phyloP scores from a whole-genome alignment of 2,797 vertebrate species.

The Cirrhinus mrigala region DNA sequence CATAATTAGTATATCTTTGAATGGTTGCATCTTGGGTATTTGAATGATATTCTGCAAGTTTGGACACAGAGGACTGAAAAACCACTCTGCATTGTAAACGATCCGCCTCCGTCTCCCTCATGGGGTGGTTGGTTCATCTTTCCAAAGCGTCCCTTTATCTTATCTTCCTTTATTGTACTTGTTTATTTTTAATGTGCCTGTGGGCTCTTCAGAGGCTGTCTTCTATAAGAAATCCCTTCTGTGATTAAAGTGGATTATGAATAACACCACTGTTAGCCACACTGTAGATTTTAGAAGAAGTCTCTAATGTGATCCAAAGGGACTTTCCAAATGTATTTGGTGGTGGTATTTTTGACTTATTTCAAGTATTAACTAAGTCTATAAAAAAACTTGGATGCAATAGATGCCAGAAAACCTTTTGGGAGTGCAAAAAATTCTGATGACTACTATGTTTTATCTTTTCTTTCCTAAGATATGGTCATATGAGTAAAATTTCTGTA shows the following conservation, averaged over 20 bases:
- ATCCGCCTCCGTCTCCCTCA: neutral
- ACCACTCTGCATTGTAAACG: neutral
- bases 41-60: neutral
- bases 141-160: slow-evolving; percentile 45
- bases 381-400: slow-evolving; percentile 6
- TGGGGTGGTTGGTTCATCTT: slow-evolving; percentile 37
- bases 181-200: slow-evolving; percentile 59
- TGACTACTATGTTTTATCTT: slow-evolving; percentile 39
- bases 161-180: slow-evolving; percentile 58
- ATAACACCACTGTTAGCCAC: slow-evolving; percentile 39
- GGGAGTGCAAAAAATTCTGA: slow-evolving; percentile 53
- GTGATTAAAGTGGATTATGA: slow-evolving; percentile 45
- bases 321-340: slow-evolving; percentile 15
- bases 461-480: neutral
- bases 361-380: slow-evolving; percentile 19
- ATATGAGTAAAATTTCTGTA: neutral
- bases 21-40: neutral
- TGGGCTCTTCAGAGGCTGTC: slow-evolving; percentile 27
- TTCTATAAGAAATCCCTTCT: slow-evolving; percentile 52
- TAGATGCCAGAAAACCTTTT: slow-evolving; percentile 24
- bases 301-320: slow-evolving; percentile 18
- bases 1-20: slow-evolving; percentile 13
- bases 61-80: slow-evolving; percentile 27
- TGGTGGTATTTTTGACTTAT: slow-evolving; percentile 14
- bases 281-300: slow-evolving; percentile 33